Conservation (phyloP, 2,888 invertebrate species). For the Acleris literana region DNA sequence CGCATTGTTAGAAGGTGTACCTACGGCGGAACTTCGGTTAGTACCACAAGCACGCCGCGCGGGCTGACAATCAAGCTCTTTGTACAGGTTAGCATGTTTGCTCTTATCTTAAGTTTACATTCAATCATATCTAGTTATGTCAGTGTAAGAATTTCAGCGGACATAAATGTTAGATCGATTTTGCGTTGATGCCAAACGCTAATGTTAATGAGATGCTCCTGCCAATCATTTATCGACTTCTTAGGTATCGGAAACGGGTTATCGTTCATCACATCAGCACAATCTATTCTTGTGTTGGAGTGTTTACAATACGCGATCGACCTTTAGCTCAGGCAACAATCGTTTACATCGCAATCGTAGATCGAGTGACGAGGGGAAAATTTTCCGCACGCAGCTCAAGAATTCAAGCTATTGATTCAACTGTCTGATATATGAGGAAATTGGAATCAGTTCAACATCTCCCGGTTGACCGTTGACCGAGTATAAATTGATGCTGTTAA, state of each 20-base stretch:
- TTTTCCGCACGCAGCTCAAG: not conserved
- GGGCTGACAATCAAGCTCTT: slow-evolving; percentile 21
- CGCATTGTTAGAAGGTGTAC: slow-evolving; percentile 17
- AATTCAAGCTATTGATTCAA: slow-evolving; percentile 3
- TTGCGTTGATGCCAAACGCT: slow-evolving; percentile 52
- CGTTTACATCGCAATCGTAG: not conserved
- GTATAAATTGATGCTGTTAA: not conserved
- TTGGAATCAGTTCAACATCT: not conserved
- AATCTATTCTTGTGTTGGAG: slow-evolving; percentile 33
- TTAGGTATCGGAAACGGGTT: slow-evolving; percentile 23
- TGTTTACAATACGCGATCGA: slow-evolving; percentile 33
- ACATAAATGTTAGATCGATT: slow-evolving; percentile 12
- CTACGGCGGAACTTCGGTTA: slow-evolving; percentile 13
- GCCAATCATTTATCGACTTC: slow-evolving; percentile 54
- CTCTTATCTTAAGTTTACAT: slow-evolving; percentile 18
- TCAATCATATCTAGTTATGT: slow-evolving; percentile 3
- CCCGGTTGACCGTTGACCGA: not conserved
- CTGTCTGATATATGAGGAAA: not conserved
- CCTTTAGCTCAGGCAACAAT: slow-evolving; percentile 18
- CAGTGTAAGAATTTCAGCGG: not conserved
- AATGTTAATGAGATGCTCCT: slow-evolving; percentile 48
- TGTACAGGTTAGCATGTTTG: slow-evolving; percentile 27
- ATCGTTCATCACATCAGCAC: slow-evolving; percentile 30
- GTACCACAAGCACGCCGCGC: slow-evolving; percentile 15
- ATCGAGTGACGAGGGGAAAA: not conserved